Evolutionary conservation across 1,140 invertebrate genomes (phyloP).

Genomic region (Paramacrobiotus metropolitanus): DNA sequence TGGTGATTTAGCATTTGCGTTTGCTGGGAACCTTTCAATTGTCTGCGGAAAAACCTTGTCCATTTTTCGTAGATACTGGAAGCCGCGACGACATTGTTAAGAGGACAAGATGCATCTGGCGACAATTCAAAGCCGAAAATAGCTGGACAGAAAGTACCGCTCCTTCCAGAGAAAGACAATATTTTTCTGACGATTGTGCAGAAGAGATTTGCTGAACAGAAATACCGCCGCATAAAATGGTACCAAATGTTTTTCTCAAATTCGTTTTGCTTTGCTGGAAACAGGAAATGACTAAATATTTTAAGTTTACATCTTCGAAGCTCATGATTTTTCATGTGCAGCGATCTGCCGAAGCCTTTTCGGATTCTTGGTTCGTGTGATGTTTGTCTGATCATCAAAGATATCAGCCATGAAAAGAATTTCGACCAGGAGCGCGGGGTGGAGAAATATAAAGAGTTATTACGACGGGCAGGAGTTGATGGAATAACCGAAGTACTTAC

Average conservation of each 20-base stretch:
- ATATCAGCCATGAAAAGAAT: slow-evolving; percentile 17
- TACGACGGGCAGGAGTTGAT: slow-evolving; percentile 14
- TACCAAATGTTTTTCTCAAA: too few relatives aligned
- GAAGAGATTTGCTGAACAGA: not conserved
- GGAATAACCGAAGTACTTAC: slow-evolving; percentile 13
- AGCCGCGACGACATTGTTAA: not conserved
- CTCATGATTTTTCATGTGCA: too few relatives aligned
- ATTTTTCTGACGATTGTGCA: not conserved
- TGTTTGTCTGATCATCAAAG: slow-evolving; percentile 23
- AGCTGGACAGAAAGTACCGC: too few relatives aligned
- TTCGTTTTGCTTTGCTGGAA: too few relatives aligned
- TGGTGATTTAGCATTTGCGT: too few relatives aligned
- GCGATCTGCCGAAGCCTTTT: not conserved
- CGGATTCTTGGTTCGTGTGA: slow-evolving; percentile 8
- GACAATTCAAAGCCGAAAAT: too few relatives aligned
- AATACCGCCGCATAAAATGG: not conserved
- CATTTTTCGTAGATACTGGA: not conserved
- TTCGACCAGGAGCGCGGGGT: slow-evolving; percentile 19
- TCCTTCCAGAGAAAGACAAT: not conserved
- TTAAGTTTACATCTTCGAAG: too few relatives aligned
- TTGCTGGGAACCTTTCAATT: too few relatives aligned
- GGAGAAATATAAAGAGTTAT: slow-evolving; percentile 16
- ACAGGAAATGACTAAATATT: too few relatives aligned
- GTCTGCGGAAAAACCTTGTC: too few relatives aligned
- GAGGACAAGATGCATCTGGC: too few relatives aligned